Percentiles rank a stretch among this genome's conserved stretches.
phyloP scores from a whole-genome alignment of 2,888 invertebrate species.

The Calameuta idolon region DNA sequence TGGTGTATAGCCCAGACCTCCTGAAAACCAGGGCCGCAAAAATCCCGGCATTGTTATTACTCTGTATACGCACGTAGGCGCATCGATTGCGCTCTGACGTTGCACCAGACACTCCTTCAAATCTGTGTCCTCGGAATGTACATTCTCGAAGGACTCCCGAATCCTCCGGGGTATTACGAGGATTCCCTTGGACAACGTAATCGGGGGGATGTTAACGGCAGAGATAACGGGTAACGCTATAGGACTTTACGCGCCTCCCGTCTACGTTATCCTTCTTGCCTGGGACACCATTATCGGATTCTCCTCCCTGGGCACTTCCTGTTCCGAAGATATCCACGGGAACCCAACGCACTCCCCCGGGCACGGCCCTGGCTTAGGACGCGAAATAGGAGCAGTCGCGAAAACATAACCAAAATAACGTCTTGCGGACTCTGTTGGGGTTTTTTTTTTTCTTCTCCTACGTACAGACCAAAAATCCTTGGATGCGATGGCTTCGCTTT shows the following conservation, averaged over 20 bases:
- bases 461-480: slow-evolving; percentile 6
- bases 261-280: background rate
- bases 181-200: background rate
- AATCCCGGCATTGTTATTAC: background rate
- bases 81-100: background rate
- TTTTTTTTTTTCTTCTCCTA: background rate
- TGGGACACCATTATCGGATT: no score
- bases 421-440: background rate
- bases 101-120: background rate
- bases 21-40: background rate
- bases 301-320: background rate
- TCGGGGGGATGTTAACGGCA: background rate
- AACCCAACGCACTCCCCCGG: background rate
- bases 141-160: background rate
- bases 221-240: background rate
- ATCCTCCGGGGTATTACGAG: background rate
- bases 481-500: background rate
- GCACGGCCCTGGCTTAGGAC: background rate
- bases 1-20: background rate
- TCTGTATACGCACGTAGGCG: background rate
- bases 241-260: background rate
- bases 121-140: background rate
- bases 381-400: background rate
- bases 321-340: background rate
- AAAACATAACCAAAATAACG: slow-evolving; percentile 3